phyloP scores from a whole-genome alignment of 2,888 invertebrate species.

The Ceratothoa steindachneri region DNA sequence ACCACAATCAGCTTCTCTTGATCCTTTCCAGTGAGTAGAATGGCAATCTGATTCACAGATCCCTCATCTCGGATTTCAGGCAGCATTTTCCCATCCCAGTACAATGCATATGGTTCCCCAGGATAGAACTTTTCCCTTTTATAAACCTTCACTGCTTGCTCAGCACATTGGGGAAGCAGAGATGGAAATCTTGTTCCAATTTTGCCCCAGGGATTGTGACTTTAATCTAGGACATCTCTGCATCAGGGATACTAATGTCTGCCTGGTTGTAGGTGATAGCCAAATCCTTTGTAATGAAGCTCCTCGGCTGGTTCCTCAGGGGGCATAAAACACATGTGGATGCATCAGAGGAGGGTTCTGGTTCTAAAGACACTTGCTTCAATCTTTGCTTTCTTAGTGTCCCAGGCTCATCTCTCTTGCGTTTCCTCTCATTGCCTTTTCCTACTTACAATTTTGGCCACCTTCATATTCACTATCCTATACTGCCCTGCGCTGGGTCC shows the following conservation, averaged over 20 bases:
- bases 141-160: neutral
- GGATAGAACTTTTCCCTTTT: neutral
- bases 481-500: neutral
- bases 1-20: no score
- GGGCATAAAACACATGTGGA: neutral
- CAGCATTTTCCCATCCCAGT: constrained; percentile 8
- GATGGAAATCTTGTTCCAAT: no score
- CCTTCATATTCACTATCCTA: neutral
- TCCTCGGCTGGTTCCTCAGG: neutral
- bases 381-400: neutral
- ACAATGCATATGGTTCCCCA: neutral
- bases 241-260: no score
- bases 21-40: no score
- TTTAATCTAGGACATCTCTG: no score
- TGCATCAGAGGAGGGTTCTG: neutral
- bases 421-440: neutral
- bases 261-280: neutral
- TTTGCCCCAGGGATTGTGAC: no score
- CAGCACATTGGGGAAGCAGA: neutral
- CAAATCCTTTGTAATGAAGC: neutral
- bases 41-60: no score
- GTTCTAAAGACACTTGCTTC: neutral
- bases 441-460: neutral
- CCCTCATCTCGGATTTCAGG: no score
- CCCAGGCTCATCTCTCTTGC: neutral